Conservation (phyloP, 2,888 invertebrate species). For the Heteromyza rotundicornis region DNA sequence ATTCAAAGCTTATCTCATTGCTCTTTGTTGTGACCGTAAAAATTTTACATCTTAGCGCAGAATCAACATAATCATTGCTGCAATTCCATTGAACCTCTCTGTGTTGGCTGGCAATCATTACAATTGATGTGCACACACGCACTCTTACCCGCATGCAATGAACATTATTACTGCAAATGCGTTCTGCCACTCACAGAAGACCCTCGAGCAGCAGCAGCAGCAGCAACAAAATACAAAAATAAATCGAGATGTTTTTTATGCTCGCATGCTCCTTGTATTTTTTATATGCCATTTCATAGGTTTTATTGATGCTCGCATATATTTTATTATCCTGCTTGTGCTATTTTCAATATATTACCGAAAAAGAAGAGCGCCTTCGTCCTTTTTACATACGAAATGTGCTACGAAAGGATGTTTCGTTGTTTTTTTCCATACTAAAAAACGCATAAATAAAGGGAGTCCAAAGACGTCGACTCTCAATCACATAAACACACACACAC, state of each 20-base stretch:
- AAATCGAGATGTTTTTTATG: conserved; percentile 4
- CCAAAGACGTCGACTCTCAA: conserved; percentile 9
- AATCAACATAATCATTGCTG: conserved; percentile 51
- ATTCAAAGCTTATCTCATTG: conserved; percentile 49
- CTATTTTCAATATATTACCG: conserved; percentile 58
- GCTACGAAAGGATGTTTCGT: conserved; percentile 4
- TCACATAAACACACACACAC: neutral
- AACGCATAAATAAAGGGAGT: conserved; percentile 51
- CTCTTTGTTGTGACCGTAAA: conserved; percentile 40
- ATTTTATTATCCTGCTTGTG: conserved; percentile 55
- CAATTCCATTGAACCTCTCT: neutral
- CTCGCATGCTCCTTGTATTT: conserved; percentile 18
- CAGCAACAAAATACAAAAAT: neutral
- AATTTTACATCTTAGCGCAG: conserved; percentile 37
- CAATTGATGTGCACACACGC: conserved; percentile 2
- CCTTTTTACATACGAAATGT: conserved; percentile 46
- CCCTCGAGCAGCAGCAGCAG: neutral
- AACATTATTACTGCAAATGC: conserved; percentile 6
- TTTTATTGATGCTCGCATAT: conserved; percentile 35
- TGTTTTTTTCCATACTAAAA: conserved; percentile 53
- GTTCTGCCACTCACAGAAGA: neutral
- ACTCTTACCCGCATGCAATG: conserved; percentile 9
- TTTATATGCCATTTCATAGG: conserved; percentile 47
- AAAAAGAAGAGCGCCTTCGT: conserved; percentile 36
- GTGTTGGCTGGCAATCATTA: neutral